Percentiles rank a stretch among this genome's conserved stretches.
These are phyloP conservation scores for Myioborus miniatus DNA, from an alignment of 2,797 vertebrate species.

Conservation along the genomic window DNA sequence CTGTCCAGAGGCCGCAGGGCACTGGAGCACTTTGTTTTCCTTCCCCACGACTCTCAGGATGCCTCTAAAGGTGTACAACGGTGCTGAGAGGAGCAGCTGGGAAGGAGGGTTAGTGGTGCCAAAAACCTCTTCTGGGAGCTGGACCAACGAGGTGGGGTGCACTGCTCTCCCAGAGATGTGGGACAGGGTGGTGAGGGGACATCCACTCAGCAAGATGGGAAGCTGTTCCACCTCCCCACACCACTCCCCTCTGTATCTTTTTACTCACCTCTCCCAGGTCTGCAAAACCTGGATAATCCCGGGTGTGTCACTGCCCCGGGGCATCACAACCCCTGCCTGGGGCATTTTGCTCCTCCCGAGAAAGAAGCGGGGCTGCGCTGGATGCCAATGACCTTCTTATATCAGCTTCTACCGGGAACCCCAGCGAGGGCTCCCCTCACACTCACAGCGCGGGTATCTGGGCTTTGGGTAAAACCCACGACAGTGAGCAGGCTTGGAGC, in stretches of 20 bases:
- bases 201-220: neutral
- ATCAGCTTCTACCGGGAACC: neutral
- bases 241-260: neutral
- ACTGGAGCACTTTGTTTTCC: neutral
- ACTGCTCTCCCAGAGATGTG: neutral
- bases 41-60: rapidly evolving
- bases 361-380: too few relatives aligned
- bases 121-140: neutral
- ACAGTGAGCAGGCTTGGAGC: neutral
- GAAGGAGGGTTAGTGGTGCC: neutral
- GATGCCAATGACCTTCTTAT: neutral
- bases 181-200: neutral
- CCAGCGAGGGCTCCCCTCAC: too few relatives aligned
- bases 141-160: rapidly evolving
- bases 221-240: too few relatives aligned
- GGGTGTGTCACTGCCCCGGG: rapidly evolving
- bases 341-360: neutral
- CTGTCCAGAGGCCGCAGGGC: neutral
- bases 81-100: neutral
- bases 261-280: neutral
- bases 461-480: rapidly evolving
- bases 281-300: neutral
- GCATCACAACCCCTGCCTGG: neutral
- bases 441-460: rapidly evolving
- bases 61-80: neutral